phyloP scores from a whole-genome alignment of 2,113 vertebrate species.

The Thunnus thynnus region DNA sequence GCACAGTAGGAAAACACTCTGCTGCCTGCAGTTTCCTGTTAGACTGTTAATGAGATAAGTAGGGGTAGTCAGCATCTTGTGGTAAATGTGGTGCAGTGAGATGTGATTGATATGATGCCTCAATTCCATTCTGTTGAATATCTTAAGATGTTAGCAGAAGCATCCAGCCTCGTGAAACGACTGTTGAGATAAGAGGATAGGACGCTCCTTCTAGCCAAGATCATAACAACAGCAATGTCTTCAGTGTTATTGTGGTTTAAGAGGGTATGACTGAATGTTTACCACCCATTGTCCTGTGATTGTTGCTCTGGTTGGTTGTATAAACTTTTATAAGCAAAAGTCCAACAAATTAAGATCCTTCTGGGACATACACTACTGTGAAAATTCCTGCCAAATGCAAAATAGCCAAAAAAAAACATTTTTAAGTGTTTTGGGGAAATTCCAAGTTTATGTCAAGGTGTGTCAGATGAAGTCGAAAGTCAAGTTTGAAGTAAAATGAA shows the following conservation, averaged over 20 bases:
- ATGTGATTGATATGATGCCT: not conserved
- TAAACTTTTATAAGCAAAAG: not conserved
- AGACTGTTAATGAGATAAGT: slow-evolving; percentile 31
- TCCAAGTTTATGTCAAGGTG: no score
- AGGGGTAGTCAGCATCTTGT: slow-evolving; percentile 12
- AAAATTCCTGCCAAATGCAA: no score
- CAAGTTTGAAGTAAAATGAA: no score
- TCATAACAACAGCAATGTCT: not conserved
- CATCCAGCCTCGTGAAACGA: not conserved
- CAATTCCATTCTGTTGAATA: not conserved
- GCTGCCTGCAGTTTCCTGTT: slow-evolving; percentile 32
- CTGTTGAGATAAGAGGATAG: not conserved
- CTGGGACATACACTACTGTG: not conserved
- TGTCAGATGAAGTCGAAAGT: no score
- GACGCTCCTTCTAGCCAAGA: no score
- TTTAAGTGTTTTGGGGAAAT: no score
- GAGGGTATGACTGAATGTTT: not conserved
- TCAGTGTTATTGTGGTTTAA: not conserved
- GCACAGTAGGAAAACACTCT: slow-evolving; percentile 1
- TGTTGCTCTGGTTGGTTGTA: not conserved
- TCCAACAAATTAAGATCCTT: not conserved
- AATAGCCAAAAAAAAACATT: no score
- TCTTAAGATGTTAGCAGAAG: not conserved
- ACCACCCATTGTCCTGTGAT: not conserved
- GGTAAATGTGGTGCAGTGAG: slow-evolving; percentile 7